phyloP scores from a whole-genome alignment of 2,888 invertebrate species.

The Caenorhabditis uteleia region DNA sequence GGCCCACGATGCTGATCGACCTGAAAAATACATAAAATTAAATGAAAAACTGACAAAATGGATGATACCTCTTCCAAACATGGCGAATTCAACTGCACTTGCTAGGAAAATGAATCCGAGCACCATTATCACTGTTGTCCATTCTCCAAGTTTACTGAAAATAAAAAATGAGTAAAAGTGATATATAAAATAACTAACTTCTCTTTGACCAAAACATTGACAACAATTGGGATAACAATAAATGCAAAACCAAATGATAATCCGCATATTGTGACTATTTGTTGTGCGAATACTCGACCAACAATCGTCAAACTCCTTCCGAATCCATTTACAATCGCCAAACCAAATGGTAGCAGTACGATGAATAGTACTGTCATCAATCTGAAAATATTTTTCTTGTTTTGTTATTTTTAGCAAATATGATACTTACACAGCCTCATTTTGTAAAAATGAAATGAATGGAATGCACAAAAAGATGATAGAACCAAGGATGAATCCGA shows the following conservation, averaged over 20 bases:
- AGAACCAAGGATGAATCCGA: constrained; percentile 48
- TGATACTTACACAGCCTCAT: constrained; percentile 18
- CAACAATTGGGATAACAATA: constrained; percentile 46
- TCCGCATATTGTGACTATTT: constrained; percentile 53
- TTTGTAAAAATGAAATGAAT: constrained; percentile 25
- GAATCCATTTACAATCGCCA: constrained; percentile 53
- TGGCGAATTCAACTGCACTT: constrained; percentile 52
- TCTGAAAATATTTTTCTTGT: constrained; percentile 16
- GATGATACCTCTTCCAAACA: constrained; percentile 53
- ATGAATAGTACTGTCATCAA: constrained; percentile 32
- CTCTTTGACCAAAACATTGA: constrained; percentile 36
- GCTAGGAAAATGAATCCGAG: constrained; percentile 45
- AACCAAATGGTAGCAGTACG: constrained; percentile 52
- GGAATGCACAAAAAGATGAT: constrained; percentile 35
- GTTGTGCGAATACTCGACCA: constrained; percentile 59
- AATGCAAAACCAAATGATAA: constrained; percentile 55
- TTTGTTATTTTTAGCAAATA: not conserved
- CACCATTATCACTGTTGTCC: constrained; percentile 51
- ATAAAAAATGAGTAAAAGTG: not conserved
- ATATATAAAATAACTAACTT: constrained; percentile 46
- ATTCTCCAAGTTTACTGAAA: constrained; percentile 53
- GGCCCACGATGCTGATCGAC: constrained; percentile 57
- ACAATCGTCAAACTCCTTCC: constrained; percentile 55
- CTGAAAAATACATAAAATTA: constrained; percentile 18
- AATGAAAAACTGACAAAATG: not conserved